Percentiles rank a stretch among this genome's conserved stretches.
Conservation (phyloP, 1,140 invertebrate genomes). For the Brachionus manjavacas region DNA sequence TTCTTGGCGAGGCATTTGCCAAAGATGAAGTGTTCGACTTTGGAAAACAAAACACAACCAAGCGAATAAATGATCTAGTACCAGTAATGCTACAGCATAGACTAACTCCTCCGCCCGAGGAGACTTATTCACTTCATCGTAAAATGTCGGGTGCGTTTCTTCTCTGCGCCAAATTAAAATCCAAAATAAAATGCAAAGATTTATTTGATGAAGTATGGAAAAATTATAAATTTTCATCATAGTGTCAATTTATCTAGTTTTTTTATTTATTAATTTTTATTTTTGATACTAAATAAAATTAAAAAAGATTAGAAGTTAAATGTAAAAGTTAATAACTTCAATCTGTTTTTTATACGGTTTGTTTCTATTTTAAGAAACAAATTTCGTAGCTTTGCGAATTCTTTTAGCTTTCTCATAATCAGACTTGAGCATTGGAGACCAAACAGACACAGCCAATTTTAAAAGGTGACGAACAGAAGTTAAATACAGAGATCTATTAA, state of each 20-base stretch:
- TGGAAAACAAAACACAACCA: constrained; percentile 72
- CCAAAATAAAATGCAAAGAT: constrained; percentile 75
- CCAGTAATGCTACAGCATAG: constrained; percentile 89
- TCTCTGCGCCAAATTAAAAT: constrained; percentile 81
- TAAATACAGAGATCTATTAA: too few relatives aligned
- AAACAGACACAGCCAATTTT: too few relatives aligned
- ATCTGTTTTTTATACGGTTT: too few relatives aligned
- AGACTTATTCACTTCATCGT: constrained; percentile 94
- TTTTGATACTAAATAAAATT: not conserved
- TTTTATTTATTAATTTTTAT: not conserved
- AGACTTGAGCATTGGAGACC: too few relatives aligned
- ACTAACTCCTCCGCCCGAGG: constrained; percentile 91
- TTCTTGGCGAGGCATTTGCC: constrained; percentile 84
- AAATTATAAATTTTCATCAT: constrained; percentile 44
- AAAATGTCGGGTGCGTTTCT: constrained; percentile 96
- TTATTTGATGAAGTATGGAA: constrained; percentile 69
- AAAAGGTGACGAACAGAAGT: too few relatives aligned
- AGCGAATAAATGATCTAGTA: constrained; percentile 74
- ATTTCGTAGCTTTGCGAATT: too few relatives aligned
- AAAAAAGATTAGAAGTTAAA: too few relatives aligned
- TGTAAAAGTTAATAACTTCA: too few relatives aligned
- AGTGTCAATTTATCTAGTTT: not conserved
- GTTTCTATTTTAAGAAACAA: too few relatives aligned
- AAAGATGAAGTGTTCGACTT: constrained; percentile 77
- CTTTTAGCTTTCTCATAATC: too few relatives aligned